A percentile compares a stretch with the other conserved stretches of the same genome.
Evolutionary conservation across 2,113 vertebrate genomes (phyloP).

Genomic region (Nothocercus julius): DNA sequence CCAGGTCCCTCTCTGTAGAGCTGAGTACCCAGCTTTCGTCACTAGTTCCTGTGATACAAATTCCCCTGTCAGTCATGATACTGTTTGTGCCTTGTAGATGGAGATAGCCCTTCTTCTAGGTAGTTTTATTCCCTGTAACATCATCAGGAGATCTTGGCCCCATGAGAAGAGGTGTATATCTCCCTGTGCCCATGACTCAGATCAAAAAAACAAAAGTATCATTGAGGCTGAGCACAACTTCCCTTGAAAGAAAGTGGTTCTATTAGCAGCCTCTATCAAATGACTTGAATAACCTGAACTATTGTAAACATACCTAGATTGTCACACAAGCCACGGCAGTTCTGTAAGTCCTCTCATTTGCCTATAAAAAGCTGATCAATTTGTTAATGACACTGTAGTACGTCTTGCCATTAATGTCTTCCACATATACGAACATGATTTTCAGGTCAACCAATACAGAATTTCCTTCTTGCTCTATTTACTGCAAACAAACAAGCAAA

Average conservation of each 20-base stretch:
- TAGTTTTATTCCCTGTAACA: not conserved
- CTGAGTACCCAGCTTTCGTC: no score
- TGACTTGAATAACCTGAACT: not conserved
- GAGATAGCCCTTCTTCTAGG: not conserved
- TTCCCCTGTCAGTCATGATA: not conserved
- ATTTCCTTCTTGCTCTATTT: constrained; percentile 38
- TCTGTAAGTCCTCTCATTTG: not conserved
- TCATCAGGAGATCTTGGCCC: not conserved
- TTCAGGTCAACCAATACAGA: constrained; percentile 32
- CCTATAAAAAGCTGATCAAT: not conserved
- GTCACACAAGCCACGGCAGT: not conserved
- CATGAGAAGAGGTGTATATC: not conserved
- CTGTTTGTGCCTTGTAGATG: not conserved
- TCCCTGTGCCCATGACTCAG: not conserved
- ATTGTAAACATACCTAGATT: not conserved
- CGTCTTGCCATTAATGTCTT: not conserved
- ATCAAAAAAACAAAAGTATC: not conserved
- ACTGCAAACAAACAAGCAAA: constrained; percentile 27
- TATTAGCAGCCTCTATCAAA: not conserved
- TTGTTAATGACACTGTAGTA: not conserved
- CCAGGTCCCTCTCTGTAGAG: no score
- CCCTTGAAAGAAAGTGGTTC: not conserved
- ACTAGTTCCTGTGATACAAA: not conserved
- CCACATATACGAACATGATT: not conserved
- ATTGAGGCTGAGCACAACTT: not conserved